Evolutionary conservation across 2,888 invertebrate species (phyloP).

Genomic region (Agrilus mali): DNA sequence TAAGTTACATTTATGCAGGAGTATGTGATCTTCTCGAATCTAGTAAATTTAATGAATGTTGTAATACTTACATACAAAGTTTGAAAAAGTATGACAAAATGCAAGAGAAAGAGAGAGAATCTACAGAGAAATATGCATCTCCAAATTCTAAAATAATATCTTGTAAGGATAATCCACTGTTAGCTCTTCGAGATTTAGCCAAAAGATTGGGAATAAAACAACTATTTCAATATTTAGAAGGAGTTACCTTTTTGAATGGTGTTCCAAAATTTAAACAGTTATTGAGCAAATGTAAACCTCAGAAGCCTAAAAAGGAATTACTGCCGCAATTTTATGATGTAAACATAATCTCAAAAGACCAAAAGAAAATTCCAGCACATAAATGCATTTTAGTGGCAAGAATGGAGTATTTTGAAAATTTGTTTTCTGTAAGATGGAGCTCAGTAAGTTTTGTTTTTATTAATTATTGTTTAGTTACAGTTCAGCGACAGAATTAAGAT

Average conservation of each 20-base stretch:
- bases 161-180: too few species aligned
- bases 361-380: slow-evolving; percentile 48
- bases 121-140: too few species aligned
- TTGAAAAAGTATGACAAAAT: too few species aligned
- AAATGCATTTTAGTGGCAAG: slow-evolving; percentile 70
- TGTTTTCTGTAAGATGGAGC: slow-evolving; percentile 70
- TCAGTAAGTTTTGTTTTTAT: slow-evolving; percentile 38
- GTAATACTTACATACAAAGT: too few species aligned
- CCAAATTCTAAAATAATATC: too few species aligned
- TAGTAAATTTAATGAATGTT: slow-evolving; percentile 29
- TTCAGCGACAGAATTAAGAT: too few species aligned
- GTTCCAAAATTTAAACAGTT: too few species aligned
- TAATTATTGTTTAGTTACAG: too few species aligned
- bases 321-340: slow-evolving; percentile 30
- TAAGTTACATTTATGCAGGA: slow-evolving; percentile 58
- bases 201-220: slow-evolving; percentile 40
- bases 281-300: too few species aligned
- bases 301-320: too few species aligned
- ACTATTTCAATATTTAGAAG: slow-evolving; percentile 40
- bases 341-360: slow-evolving; percentile 27
- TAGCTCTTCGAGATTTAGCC: slow-evolving; percentile 38
- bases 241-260: slow-evolving; percentile 20
- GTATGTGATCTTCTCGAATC: slow-evolving; percentile 46
- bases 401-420: slow-evolving; percentile 74
- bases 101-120: slow-evolving; percentile 7